phyloP scores from a whole-genome alignment of 2,797 vertebrate genomes.

The Sebastolobus altivelis region DNA sequence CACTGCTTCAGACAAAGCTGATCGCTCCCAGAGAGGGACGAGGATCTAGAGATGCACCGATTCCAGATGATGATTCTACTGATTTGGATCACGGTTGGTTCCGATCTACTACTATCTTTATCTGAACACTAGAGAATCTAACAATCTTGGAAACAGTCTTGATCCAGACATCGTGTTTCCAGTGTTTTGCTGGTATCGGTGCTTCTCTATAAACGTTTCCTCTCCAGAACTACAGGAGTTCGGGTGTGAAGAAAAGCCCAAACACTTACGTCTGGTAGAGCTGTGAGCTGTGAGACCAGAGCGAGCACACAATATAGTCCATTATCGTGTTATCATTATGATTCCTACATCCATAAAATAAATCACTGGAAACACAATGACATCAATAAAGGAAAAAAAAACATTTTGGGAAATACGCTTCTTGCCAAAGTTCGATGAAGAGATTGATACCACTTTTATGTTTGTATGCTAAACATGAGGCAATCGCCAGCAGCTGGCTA shows the following conservation, averaged over 20 bases:
- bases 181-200: slow-evolving; percentile 3
- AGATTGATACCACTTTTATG: too few relatives aligned
- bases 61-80: background rate
- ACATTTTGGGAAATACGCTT: too few relatives aligned
- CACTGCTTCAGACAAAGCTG: slow-evolving; percentile 12
- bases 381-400: background rate
- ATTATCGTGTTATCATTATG: background rate
- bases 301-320: background rate
- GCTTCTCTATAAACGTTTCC: slow-evolving; percentile 47
- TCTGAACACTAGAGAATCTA: background rate
- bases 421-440: too few relatives aligned
- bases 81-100: background rate
- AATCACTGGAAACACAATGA: background rate
- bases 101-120: background rate
- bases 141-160: background rate
- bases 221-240: slow-evolving; percentile 26
- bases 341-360: background rate
- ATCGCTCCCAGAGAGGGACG: slow-evolving; percentile 28
- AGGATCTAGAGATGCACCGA: slow-evolving; percentile 48
- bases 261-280: slow-evolving; percentile 76
- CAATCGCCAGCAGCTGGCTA: too few relatives aligned
- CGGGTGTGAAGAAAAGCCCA: slow-evolving; percentile 25
- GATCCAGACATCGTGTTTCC: background rate
- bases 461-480: too few relatives aligned
- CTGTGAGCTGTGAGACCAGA: slow-evolving; percentile 68